Base-by-base conservation (phyloP, 2,113 vertebrate species). In the Blennius ocellaris region DNA sequence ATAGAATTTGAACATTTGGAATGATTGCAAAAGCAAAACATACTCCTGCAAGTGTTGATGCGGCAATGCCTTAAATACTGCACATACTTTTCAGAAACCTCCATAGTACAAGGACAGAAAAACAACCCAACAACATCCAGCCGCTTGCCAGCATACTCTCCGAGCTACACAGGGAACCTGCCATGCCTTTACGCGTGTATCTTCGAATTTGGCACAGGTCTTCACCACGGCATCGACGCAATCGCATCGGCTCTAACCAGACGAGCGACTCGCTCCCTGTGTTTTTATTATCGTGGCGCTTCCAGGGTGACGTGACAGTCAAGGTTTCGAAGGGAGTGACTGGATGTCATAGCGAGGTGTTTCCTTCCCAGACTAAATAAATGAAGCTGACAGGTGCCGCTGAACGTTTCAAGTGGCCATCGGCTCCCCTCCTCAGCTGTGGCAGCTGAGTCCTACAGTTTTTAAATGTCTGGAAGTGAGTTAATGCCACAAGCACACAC, bases 321-420 rank as follows among this genome's bases (percentile, higher is more conserved):
- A 5, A 6, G 0, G 5, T 4, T 15, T 56, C 61, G 21, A 17
- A 43, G 17, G 63, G 73, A 72, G 56, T 15, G 56, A 30, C 53
- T n/a, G 14, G 8, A 56, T 6, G 67, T 80, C 60, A 71, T 21
- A 56, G 62, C 14, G n/a, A 6, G 1, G 10, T 0, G 41, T 41
- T 63, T 68, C 36, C 44, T 56, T 43, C 43, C 12, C 1, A 48
- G 78, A 77, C 53, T 72, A 70, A 72, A 62, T 59, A 71, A 80
- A 76, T 55, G 51, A 71, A 40, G 41, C 2, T 0, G 75, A 87
- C 84, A 85, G 86, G 75, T 88, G 84, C 49, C 45, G 40, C 1
- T 71, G 55, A 68, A 64, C 0, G 30, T 76, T 84, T 84, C 37
- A 59, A 80, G 69, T 65, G 68, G 45, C 45, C 7, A 17, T 9